Conservation (phyloP, 2,797 vertebrate species). For the Sebastes glaucus region DNA sequence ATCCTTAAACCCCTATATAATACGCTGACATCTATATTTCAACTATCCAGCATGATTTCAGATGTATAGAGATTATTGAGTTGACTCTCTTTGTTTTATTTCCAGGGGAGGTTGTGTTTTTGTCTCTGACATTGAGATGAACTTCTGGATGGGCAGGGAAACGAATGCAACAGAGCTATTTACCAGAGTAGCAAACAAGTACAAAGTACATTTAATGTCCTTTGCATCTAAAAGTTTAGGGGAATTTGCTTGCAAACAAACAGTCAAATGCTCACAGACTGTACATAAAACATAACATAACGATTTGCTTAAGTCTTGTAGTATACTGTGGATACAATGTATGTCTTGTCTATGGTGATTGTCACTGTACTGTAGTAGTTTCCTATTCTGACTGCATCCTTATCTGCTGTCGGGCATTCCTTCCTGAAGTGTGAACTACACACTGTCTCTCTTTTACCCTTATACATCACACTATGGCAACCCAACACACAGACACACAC, state of each 20-base stretch:
- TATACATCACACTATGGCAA: not conserved
- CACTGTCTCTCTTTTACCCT: not conserved
- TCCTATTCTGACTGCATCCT: constrained; percentile 32
- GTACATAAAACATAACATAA: not conserved
- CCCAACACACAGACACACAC: not conserved
- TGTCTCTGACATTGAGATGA: not conserved
- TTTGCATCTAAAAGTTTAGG: not conserved
- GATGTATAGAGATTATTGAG: not conserved
- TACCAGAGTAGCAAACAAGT: not conserved
- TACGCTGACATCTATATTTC: not conserved
- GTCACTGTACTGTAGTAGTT: not conserved
- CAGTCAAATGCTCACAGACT: not conserved
- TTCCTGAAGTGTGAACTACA: constrained; percentile 46
- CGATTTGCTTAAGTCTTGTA: not conserved
- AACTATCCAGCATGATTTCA: not conserved
- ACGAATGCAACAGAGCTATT: not conserved
- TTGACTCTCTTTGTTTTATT: not conserved
- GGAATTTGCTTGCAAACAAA: no score
- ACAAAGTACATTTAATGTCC: not conserved
- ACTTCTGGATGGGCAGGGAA: not conserved
- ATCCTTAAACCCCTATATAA: not conserved
- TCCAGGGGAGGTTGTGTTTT: not conserved
- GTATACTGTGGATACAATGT: not conserved
- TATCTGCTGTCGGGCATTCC: constrained; percentile 61
- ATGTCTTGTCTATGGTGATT: not conserved